Conservation (phyloP, 2,888 invertebrate species). For the Sarcophaga subvicina region DNA sequence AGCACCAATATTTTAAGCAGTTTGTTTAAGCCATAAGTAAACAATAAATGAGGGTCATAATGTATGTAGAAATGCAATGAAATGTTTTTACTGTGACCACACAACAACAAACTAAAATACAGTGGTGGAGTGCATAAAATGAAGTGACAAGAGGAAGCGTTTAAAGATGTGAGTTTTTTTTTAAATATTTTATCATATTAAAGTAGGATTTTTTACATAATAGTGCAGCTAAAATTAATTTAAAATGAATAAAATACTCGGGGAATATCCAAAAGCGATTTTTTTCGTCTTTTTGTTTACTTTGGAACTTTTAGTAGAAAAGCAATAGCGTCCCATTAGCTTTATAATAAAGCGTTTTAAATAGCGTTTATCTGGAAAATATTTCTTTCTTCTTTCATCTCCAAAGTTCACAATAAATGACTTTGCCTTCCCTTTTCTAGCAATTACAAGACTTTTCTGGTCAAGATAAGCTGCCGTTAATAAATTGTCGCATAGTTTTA, state of each 20-base stretch:
- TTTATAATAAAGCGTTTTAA: no score
- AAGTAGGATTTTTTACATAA: neutral
- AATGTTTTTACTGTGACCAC: neutral
- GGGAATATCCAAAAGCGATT: neutral
- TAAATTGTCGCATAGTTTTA: neutral
- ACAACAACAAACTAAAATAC: neutral
- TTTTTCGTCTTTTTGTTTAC: neutral
- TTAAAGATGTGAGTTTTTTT: neutral
- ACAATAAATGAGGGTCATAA: no score
- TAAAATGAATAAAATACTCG: neutral
- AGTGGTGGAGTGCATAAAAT: neutral
- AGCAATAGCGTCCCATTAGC: neutral
- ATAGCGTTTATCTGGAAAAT: no score
- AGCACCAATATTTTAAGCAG: neutral
- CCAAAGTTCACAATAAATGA: no score
- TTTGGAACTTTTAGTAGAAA: neutral
- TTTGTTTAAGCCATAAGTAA: neutral
- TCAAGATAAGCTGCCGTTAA: constrained; percentile 15
- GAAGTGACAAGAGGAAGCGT: neutral
- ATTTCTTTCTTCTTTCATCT: no score
- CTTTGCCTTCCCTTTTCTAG: neutral
- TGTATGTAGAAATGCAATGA: no score
- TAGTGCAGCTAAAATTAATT: neutral
- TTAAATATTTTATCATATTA: neutral
- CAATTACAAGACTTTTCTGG: constrained; percentile 22